Evolutionary conservation across 2,113 vertebrate species (phyloP).

Genomic region (Nasalis larvatus): DNA sequence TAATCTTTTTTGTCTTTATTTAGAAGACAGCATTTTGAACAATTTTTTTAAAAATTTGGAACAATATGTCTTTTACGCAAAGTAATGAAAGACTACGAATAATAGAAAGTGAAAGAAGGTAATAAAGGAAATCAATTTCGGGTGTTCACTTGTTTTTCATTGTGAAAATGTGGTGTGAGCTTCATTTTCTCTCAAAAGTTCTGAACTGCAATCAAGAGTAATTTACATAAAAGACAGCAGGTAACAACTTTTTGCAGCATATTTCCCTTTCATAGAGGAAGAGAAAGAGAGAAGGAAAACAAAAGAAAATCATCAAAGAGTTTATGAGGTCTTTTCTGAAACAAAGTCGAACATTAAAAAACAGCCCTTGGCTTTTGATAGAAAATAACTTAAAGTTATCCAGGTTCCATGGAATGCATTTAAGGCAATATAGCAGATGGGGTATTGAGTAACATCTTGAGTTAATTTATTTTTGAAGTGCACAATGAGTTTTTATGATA

Average conservation of each 20-base stretch:
- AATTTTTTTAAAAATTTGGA: background rate
- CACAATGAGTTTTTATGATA: constrained; percentile 83
- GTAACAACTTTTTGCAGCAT: constrained; percentile 56
- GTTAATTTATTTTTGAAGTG: constrained; percentile 87
- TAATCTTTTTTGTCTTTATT: background rate
- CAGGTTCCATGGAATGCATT: constrained; percentile 78
- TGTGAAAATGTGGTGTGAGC: background rate
- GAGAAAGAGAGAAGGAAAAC: constrained; percentile 30
- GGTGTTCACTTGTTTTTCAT: background rate
- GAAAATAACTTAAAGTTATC: constrained; percentile 80
- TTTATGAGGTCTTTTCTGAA: constrained; percentile 83
- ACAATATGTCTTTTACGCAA: background rate
- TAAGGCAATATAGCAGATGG: constrained; percentile 86
- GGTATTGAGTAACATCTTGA: constrained; percentile 81
- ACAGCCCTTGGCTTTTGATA: constrained; percentile 76
- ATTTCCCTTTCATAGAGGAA: constrained; percentile 55
- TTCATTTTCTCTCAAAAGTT: constrained; percentile 51
- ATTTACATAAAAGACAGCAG: constrained; percentile 74
- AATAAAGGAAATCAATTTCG: background rate
- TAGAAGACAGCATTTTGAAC: background rate
- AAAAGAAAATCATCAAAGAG: constrained; percentile 72
- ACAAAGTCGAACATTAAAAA: constrained; percentile 68
- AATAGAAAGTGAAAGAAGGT: background rate
- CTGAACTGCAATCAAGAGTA: constrained; percentile 49
- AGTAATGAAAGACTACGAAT: background rate